Evolutionary conservation across 2,888 invertebrate species (phyloP), one percentile per base, ranked within the genome.

Genomic region (Lasioglossum malachurum): DNA sequence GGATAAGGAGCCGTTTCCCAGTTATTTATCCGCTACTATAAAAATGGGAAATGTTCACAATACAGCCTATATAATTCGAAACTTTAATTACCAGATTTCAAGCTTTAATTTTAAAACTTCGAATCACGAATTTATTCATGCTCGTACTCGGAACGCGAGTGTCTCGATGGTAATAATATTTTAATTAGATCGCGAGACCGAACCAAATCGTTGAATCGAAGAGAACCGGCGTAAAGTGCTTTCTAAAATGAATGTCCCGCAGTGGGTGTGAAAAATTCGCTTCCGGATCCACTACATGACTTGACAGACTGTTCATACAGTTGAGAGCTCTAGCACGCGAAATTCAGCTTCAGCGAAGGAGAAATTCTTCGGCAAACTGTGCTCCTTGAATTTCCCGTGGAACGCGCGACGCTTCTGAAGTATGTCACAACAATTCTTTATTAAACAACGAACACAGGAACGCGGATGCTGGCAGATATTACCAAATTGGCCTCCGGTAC

Each of bases 401-500:
- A 38, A 60, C 41, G 27, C 49, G 71, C 49, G 38, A 69, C 69
- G 71, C 49, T 46, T 12, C 31, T 31, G 27, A 38, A 67, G 23
- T 16, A 31, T 31, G 60, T 19, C 38, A 41, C 41, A 23, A 75
- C 75, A 38, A 64, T 72, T 46, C 46, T 75, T 72, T 31, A 57
- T 60, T 75, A 72, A 75, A 72, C 71, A 72, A 35, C 57, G 27
- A 64, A n/a, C 19, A 41, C 46, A 7, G 19, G 31, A 16, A 60
- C 53, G 16, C 14, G 67, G 27, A n/a, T 31, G 72, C 23, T 35
- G 44, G 14, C 44, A 53, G 57, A 31, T 78, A 89, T 82, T 77
- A 53, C 67, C 78, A 82, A 87, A 87, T 82, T 80, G 74, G 49
- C 72, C 35, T 60, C 27, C n/a, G n/a, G 35, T 38, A n/a, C 23